Percentiles rank a stretch among this genome's conserved stretches.
Conservation (phyloP, 2,888 invertebrate species). For the Rhopalosiphum nymphaeae region DNA sequence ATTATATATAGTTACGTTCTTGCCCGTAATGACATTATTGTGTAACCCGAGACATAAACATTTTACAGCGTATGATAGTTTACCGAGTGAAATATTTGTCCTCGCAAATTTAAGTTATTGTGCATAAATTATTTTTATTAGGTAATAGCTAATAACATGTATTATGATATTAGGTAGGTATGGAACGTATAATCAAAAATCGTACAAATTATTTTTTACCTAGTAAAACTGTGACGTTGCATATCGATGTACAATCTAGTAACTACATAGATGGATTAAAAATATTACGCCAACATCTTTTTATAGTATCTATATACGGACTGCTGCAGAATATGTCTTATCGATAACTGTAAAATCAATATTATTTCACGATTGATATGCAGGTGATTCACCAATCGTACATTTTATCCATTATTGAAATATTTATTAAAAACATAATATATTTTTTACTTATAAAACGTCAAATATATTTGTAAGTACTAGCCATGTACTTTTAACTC, state of each 20-base stretch:
- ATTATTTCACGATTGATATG: not conserved
- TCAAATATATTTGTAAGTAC: not conserved
- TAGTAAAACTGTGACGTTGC: not conserved
- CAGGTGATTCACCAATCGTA: not conserved
- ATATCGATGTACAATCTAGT: not conserved
- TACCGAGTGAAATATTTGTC: not conserved
- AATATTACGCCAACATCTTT: not conserved
- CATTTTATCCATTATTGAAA: not conserved
- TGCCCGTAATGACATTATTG: not conserved
- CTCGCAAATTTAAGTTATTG: conserved; percentile 13
- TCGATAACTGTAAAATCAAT: not conserved
- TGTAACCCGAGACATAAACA: not conserved
- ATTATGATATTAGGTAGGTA: not conserved
- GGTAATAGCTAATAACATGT: conserved; percentile 17
- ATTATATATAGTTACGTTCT: not conserved
- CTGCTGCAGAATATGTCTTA: too few relatives aligned
- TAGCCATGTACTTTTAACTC: not conserved
- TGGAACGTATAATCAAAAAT: not conserved
- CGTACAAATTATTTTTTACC: not conserved
- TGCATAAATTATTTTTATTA: conserved; percentile 9
- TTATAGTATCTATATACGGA: not conserved
- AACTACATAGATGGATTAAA: not conserved
- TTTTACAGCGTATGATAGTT: not conserved
- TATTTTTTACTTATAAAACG: too few relatives aligned
- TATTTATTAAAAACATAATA: not conserved